Base-by-base conservation (phyloP, 2,113 vertebrate species). In the Indicator maculatus region DNA sequence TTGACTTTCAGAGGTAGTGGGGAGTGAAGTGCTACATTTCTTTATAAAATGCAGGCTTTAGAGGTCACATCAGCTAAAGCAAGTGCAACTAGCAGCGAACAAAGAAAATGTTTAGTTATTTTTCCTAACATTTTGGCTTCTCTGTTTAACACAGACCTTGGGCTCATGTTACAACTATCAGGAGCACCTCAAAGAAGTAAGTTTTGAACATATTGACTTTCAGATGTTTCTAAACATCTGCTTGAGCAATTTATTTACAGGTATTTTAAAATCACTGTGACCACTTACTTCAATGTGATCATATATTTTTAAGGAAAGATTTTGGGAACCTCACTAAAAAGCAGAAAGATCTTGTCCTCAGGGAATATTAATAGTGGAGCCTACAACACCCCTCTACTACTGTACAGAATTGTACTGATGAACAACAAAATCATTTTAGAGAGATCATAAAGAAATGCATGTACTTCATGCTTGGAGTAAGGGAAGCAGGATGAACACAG, bases 11-110 rank as follows among this genome's bases (percentile, higher is more conserved):
- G 79, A 89, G 67, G 50, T 14, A 69, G 16, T 1, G 4, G 28
- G 66, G 47, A 88, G 19, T 0, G 4, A 73, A 77, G 72, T 5
- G 8, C 55, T 64, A 11, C 3, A 16, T 58, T 83, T 71, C 64
- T 61, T 60, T 39, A 41, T 64, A 45, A 92, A 72, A 75, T 14
- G 7, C n/a, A 60, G 70, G 66, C 58, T 72, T 67, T 26, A 9
- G 20, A 84, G 84, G 47, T 60, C 69, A 15, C 31, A 44, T 17
- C 65, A 69, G 33, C 66, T 70, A 82, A 65, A 76, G 33, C 16
- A 71, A 69, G 44, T 0, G 0, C 15, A 21, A 76, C 20, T 28
- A 19, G 28, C 41, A 38, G 38, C 10, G 20, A 94, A 39, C 17
- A 82, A 83, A 85, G 78, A 80, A 87, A 79, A 80, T 10, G 20